Percentiles rank a stretch among this genome's conserved stretches.
phyloP scores from a whole-genome alignment of 2,113 vertebrate genomes.

The Cisticola juncidis region DNA sequence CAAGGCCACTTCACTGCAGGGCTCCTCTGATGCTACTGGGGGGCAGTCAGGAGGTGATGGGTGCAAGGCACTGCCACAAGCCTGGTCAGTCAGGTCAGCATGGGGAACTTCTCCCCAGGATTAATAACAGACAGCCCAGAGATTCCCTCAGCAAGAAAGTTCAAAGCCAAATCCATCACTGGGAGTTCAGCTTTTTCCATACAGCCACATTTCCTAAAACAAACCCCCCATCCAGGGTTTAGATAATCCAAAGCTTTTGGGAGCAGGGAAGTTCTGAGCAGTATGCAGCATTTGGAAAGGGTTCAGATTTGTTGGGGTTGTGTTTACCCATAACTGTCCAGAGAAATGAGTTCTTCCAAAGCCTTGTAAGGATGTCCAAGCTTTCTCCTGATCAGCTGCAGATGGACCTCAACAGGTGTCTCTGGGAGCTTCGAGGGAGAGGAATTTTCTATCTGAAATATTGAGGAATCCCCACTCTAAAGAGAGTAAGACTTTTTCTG shows the following conservation, averaged over 20 bases:
- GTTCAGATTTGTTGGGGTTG: background rate
- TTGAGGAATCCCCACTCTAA: background rate
- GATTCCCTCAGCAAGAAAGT: background rate
- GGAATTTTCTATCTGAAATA: background rate
- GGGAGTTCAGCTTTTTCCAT: background rate
- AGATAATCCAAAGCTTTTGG: background rate
- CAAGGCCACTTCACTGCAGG: accelerated
- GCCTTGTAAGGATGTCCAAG: background rate
- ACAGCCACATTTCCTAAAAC: background rate
- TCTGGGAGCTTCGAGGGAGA: background rate
- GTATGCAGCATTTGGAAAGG: background rate
- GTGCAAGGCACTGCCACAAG: accelerated
- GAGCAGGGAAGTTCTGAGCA: background rate
- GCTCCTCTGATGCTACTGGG: background rate
- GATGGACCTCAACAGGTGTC: background rate
- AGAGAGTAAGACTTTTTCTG: background rate
- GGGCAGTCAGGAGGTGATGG: background rate
- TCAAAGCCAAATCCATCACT: background rate
- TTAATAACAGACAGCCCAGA: background rate
- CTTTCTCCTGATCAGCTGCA: background rate
- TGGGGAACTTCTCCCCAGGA: background rate
- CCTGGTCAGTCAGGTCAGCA: background rate
- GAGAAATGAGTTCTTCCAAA: background rate
- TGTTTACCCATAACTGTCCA: background rate
- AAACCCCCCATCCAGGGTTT: background rate